Base-by-base conservation (phyloP, 2,797 vertebrate genomes). In the Anisognathus igniventris region DNA sequence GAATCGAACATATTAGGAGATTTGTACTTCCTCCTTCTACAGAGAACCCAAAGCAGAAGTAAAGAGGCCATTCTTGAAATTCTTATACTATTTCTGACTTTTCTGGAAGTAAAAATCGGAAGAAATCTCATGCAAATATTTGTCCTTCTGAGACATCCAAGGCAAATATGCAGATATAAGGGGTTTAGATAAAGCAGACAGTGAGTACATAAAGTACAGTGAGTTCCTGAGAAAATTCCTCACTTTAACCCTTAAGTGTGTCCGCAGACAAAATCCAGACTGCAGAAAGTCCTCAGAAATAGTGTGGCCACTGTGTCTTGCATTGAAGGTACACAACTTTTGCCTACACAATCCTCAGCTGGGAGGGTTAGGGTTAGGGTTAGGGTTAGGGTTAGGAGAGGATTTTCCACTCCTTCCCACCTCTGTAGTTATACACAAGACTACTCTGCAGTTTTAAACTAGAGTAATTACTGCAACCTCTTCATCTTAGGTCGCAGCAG, bases 71-170 rank as follows among this genome's bases (percentile, higher is more conserved):
- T 65, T 88, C 75, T 91, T 91, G 39, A 87, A 89, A 76, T 82
- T 79, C 33, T 90, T 78, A 24, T 19, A 71, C 60, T 90, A 84
- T 95, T 94, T 94, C 39, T 94, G 80, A 11, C 47, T 90, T 81
- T 88, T 94, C 77, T 95, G 92, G 86, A 95, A 92, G 73, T 65
- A 95, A 93, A 94, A 82, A 74, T 89, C 28, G 30, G 80, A 90
- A 93, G 71, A 96, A 82, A 77, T 89, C 42, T 93, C 57, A 61
- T 72, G 74, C 56, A 86, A 87, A 72, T 81, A 0, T 82, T 91
- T 86, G 27, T 91, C 39, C 39, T 93, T 78, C n/a, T 80, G 65
- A 74, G 33, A 44, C 44, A 62, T 74, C 27, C 45, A 71, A 65
- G 45, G 3, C 19, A 67, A 85, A 85, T 61, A 23, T 73, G 56